Percentiles rank a stretch among this genome's conserved stretches.
Evolutionary conservation across 1,140 invertebrate species (phyloP).

Genomic region (Euwallacea similis): DNA sequence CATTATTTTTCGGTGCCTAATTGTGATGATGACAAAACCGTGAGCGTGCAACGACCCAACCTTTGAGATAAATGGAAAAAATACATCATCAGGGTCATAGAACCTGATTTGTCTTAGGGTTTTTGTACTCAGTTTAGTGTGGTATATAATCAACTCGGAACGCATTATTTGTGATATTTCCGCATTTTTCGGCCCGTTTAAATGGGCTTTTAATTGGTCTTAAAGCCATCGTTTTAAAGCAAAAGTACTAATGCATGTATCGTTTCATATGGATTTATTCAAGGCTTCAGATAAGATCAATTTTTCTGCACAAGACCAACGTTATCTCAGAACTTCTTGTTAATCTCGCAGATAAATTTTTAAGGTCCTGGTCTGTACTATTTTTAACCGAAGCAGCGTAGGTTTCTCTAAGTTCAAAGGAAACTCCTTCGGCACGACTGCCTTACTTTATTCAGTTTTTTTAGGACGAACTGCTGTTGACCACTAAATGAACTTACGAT

Average conservation of each 20-base stretch:
- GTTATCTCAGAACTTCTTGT: no score
- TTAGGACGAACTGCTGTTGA: no score
- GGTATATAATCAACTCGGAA: neutral
- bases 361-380: no score
- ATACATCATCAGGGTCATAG: constrained; percentile 1
- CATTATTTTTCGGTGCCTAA: no score
- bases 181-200: neutral
- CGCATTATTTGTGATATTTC: neutral
- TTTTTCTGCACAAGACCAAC: neutral
- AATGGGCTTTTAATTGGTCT: neutral
- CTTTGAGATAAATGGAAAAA: neutral
- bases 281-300: neutral
- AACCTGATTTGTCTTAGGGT: constrained; percentile 5
- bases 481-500: no score
- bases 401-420: no score
- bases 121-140: neutral
- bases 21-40: no score
- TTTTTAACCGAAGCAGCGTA: no score
- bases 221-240: neutral
- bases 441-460: no score
- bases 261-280: neutral
- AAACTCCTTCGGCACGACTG: no score
- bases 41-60: neutral
- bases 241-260: no score
- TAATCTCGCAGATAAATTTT: no score